Evolutionary conservation across 2,797 vertebrate species (phyloP).

Genomic region (Lacerta agilis): DNA sequence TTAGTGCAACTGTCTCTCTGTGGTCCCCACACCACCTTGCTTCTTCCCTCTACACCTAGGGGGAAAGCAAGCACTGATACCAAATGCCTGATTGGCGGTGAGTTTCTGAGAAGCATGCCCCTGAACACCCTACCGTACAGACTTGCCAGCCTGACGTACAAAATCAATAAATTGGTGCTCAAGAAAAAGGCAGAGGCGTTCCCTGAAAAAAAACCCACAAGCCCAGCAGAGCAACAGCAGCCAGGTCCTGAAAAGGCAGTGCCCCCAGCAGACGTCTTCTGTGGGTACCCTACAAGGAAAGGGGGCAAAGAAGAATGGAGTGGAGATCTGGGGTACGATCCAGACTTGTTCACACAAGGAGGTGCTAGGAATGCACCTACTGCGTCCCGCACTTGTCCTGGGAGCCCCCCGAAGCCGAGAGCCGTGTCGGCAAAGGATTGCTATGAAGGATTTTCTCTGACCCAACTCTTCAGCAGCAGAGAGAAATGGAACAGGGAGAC

Average conservation of each 20-base stretch:
- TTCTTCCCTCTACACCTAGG: background rate
- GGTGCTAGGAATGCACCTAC: background rate
- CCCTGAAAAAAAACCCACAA: rapidly evolving
- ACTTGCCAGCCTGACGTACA: background rate
- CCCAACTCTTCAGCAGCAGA: too few species aligned
- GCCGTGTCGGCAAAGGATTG: background rate
- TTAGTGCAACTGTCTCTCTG: too few species aligned
- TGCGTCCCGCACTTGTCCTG: background rate
- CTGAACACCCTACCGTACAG: rapidly evolving
- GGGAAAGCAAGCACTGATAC: background rate
- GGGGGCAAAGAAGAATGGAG: background rate
- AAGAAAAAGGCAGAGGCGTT: rapidly evolving
- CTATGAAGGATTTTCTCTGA: too few species aligned
- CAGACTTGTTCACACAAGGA: rapidly evolving
- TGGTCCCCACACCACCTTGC: too few species aligned
- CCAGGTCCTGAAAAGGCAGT: background rate
- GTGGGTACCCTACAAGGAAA: background rate
- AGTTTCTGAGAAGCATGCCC: background rate
- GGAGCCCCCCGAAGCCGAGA: background rate
- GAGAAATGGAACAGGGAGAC: background rate
- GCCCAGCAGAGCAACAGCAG: background rate
- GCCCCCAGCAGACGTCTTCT: background rate
- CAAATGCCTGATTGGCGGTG: background rate
- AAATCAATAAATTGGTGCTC: background rate
- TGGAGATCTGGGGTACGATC: background rate